Percentiles rank a stretch among this genome's conserved stretches.
Evolutionary conservation across 2,888 invertebrate genomes (phyloP).

Genomic region (Drosophila neonasuta): DNA sequence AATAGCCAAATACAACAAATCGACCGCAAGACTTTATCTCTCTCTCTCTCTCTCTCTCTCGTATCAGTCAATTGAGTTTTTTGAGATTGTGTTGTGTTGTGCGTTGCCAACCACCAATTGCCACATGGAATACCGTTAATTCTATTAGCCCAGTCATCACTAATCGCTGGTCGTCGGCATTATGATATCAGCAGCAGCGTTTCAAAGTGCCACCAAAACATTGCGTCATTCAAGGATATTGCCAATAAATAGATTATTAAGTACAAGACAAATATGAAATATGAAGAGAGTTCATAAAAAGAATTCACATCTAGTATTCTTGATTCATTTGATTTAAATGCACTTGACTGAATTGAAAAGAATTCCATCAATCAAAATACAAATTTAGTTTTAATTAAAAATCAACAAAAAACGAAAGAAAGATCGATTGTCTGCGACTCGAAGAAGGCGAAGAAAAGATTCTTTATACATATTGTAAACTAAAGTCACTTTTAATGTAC

Average conservation of each 20-base stretch:
- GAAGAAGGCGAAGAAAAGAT: too few species aligned
- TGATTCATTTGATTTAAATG: neutral
- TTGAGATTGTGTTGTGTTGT: neutral
- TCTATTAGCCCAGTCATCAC: conserved; percentile 5
- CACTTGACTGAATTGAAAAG: neutral
- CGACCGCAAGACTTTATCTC: neutral
- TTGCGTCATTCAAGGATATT: neutral
- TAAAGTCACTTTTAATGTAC: neutral
- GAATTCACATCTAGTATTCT: too few species aligned
- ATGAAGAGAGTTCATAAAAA: too few species aligned
- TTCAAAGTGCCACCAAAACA: neutral
- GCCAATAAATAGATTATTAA: neutral
- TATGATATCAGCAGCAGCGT: neutral
- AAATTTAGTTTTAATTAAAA: neutral
- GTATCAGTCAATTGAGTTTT: neutral
- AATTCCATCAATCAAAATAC: neutral
- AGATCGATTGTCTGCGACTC: neutral
- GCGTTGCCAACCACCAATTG: conserved; percentile 4
- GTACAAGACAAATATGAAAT: too few species aligned
- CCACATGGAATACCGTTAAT: conserved; percentile 4
- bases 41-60: too few species aligned
- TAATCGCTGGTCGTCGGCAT: neutral
- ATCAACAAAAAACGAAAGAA: neutral
- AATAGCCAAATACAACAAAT: neutral
- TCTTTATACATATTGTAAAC: too few species aligned